Evolutionary conservation across 30 jellyfish, hydroid and myxozoan species (phyloP), one percentile per base, ranked within the genome.

Genomic region (Clytia hemisphaerica): DNA sequence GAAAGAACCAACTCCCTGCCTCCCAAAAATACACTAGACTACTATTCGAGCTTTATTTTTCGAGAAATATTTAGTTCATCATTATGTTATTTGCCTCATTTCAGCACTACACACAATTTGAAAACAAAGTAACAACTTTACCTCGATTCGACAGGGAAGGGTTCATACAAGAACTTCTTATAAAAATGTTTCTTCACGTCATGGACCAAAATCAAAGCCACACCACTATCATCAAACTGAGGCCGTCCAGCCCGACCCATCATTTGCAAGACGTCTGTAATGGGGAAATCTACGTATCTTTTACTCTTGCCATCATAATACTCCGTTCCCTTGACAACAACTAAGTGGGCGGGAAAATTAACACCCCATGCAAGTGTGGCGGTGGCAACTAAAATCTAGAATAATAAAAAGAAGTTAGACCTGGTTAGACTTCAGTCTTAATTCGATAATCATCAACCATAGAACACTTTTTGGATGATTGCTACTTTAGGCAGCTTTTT

Each of bases 181-280:
- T 85, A 92, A 48, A 92, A 92, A 71, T 92, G 94, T 55, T 92
- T 92, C 88, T 92, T 92, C 44, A 57, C 83, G 72, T 92, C 96
- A n/a, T 83, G 95, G 34, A 92, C 99, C 38, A 92, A 85, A 34
- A 84, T 92, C 14, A 92, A 79, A 1, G 99, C 99, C 10, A 92
- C 95, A 22, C 96, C 99, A 38, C 80, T 84, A 38, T 83, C 96
- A 69, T 92, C 99, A 75, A 72, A 92, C 83, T 92, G 99, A 16
- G 99, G 99, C 30, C 99, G 48, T 1, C 99, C 99, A 2, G 99
- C 99, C 26, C 99, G 67, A 5, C 99, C 99, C 81, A 92, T 92
- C 99, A 92, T 92, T 46, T 92, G 99, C 34, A 92, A 71, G 6
- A 92, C 97, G 60, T 92, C 99, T 4, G 99, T 92, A 4, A 92